Percentiles rank a stretch among this genome's conserved stretches.
Conservation (phyloP, 2,797 vertebrate species). For the Megalops cyprinoides region DNA sequence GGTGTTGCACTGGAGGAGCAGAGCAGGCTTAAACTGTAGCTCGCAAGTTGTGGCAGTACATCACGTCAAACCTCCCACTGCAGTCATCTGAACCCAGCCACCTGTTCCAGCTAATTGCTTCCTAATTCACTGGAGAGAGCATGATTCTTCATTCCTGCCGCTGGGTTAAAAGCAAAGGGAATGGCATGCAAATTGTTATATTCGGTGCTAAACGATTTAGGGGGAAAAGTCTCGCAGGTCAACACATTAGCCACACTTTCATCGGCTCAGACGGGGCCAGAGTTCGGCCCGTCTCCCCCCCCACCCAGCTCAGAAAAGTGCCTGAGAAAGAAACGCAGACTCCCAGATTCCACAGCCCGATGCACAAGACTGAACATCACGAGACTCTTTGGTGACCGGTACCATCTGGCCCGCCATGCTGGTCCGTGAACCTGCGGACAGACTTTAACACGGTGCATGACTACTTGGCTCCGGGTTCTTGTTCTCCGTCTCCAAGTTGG, state of each 20-base stretch:
- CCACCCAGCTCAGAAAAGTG: conserved; percentile 28
- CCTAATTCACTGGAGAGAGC: conserved; percentile 45
- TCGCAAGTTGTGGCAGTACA: conserved; percentile 39
- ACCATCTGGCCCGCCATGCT: too few species aligned
- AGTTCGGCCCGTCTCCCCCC: conserved; percentile 55
- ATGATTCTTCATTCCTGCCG: conserved; percentile 29
- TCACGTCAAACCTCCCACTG: conserved; percentile 51
- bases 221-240: conserved; percentile 55
- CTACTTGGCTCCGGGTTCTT: too few species aligned
- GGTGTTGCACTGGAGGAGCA: conserved; percentile 29
- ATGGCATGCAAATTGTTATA: conserved; percentile 60
- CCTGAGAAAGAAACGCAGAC: conserved; percentile 27
- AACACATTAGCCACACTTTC: conserved; percentile 64
- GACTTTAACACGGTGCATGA: too few species aligned
- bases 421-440: too few species aligned
- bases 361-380: neutral
- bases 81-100: conserved; percentile 56
- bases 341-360: conserved; percentile 37
- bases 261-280: conserved; percentile 58
- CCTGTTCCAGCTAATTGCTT: conserved; percentile 57
- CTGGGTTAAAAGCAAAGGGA: conserved; percentile 43
- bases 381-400: too few species aligned
- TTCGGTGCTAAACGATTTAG: conserved; percentile 50
- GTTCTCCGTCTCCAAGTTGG: neutral
- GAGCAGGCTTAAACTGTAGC: conserved; percentile 39